These are phyloP conservation scores for Brachionus asplanchnoidis DNA, from an alignment of 1,140 invertebrate species.

Conservation along the genomic window DNA sequence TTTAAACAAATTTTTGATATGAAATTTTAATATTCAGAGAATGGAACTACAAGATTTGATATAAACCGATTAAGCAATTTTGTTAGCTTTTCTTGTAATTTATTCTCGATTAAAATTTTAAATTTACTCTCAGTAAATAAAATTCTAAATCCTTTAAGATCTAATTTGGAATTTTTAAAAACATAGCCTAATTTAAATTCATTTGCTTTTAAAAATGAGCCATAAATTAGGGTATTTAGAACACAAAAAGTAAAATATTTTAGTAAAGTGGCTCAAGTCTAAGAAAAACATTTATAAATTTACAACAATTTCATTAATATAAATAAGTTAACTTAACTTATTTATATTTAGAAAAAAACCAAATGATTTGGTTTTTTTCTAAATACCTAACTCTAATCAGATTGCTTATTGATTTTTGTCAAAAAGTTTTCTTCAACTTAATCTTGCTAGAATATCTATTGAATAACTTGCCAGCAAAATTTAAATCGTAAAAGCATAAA, in stretches of 20 bases:
- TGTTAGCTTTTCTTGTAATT: neutral
- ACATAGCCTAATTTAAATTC: neutral
- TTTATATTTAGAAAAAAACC: too few relatives aligned
- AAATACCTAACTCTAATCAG: too few relatives aligned
- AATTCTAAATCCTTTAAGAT: neutral
- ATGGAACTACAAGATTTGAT: too few relatives aligned
- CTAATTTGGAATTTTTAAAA: neutral
- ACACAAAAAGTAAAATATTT: neutral
- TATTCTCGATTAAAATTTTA: neutral
- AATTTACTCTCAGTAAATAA: neutral
- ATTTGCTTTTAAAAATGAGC: neutral
- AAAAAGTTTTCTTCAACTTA: too few relatives aligned
- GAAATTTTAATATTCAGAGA: too few relatives aligned
- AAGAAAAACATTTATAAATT: neutral
- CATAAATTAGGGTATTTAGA: neutral
- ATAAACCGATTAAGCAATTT: neutral
- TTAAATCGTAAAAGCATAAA: too few relatives aligned
- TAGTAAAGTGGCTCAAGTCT: neutral
- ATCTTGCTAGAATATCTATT: too few relatives aligned
- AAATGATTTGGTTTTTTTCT: too few relatives aligned
- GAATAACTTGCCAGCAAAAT: too few relatives aligned
- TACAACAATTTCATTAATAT: neutral
- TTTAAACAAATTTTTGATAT: too few relatives aligned
- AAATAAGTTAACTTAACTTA: neutral
- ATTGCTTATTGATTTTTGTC: too few relatives aligned